Evolutionary conservation across 2,797 vertebrate genomes (phyloP).

Genomic region (Caiman crocodilus): DNA sequence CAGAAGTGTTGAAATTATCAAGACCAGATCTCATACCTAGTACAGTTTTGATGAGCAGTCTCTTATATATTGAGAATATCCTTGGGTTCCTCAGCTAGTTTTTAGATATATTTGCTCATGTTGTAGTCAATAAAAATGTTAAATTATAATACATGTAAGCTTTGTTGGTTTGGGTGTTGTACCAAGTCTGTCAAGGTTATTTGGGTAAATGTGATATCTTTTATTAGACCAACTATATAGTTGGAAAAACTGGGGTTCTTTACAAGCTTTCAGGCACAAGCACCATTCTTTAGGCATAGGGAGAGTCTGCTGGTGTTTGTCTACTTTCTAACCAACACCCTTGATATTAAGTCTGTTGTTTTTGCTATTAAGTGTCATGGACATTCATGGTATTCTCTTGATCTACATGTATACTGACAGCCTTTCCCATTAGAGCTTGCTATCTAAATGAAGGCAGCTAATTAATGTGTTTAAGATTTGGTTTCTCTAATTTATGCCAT

Average conservation of each 20-base stretch:
- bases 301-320: too few relatives aligned
- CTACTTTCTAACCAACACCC: too few relatives aligned
- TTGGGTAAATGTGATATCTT: too few relatives aligned
- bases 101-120: not conserved
- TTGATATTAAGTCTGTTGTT: not conserved
- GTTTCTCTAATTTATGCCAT: not conserved
- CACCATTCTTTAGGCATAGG: too few relatives aligned
- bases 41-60: not conserved
- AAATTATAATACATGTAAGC: not conserved
- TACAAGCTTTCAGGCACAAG: too few relatives aligned
- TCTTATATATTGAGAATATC: not conserved
- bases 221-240: too few relatives aligned
- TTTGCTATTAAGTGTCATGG: not conserved
- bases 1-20: not conserved
- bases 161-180: too few relatives aligned
- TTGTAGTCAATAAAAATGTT: not conserved
- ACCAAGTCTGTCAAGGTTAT: not conserved
- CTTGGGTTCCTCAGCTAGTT: not conserved
- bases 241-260: too few relatives aligned
- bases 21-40: too few relatives aligned
- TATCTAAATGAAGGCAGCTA: not conserved
- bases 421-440: not conserved
- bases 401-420: not conserved
- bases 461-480: not conserved
- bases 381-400: not conserved